A percentile compares a stretch with the other conserved stretches of the same genome.
Evolutionary conservation across 2,797 vertebrate genomes (phyloP).

Genomic region (Carapus acus): DNA sequence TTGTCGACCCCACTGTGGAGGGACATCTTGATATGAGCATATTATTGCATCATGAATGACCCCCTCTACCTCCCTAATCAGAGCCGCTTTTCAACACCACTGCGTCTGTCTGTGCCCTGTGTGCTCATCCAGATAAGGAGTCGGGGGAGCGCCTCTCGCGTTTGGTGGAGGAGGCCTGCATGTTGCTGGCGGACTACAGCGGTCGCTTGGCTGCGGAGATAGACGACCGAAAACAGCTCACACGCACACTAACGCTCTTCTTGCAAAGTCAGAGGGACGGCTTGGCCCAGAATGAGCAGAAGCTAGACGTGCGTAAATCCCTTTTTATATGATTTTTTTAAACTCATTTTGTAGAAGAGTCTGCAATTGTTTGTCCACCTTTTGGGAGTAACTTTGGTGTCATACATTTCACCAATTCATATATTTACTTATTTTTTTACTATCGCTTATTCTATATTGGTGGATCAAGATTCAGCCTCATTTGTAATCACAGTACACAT

Average conservation of each 20-base stretch:
- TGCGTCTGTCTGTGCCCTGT: slow-evolving; percentile 35
- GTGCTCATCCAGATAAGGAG: slow-evolving; percentile 84
- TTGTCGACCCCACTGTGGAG: too few relatives aligned
- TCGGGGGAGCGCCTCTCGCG: slow-evolving; percentile 93
- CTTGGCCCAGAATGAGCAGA: slow-evolving; percentile 94
- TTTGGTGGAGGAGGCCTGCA: slow-evolving; percentile 97
- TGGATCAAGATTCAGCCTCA: too few relatives aligned
- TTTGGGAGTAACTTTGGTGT: slow-evolving; percentile 10
- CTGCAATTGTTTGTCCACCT: not conserved
- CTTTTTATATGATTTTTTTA: slow-evolving; percentile 22
- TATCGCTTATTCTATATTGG: too few relatives aligned
- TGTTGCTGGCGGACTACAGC: slow-evolving; percentile 97
- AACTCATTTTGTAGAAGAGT: too few relatives aligned
- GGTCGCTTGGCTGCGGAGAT: slow-evolving; percentile 97
- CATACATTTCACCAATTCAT: slow-evolving; percentile 32
- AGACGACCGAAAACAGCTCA: slow-evolving; percentile 94
- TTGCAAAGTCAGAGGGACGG: slow-evolving; percentile 95
- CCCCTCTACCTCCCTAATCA: too few relatives aligned
- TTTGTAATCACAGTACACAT: too few relatives aligned
- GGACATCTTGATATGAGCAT: too few relatives aligned
- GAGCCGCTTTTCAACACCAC: too few relatives aligned
- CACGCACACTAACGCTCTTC: slow-evolving; percentile 88
- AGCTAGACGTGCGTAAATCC: slow-evolving; percentile 94
- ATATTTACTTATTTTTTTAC: too few relatives aligned
- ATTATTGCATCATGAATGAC: too few relatives aligned